Conservation (phyloP, 2,888 invertebrate genomes). For the Onthophagus sagittarius region DNA sequence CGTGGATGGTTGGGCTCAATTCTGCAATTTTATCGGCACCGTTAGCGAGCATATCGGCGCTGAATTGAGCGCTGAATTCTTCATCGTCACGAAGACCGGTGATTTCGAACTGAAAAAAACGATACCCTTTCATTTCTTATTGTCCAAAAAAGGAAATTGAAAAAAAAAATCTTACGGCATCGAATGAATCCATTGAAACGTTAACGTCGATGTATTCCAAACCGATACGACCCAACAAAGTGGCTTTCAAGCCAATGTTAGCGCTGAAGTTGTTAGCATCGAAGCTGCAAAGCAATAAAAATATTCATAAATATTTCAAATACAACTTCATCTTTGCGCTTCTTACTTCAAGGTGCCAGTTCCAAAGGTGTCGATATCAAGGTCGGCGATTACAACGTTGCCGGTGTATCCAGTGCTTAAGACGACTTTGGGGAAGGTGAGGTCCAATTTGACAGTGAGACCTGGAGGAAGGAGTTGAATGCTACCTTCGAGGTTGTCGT, state of each 20-base stretch:
- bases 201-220: slow-evolving; percentile 14
- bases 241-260: slow-evolving; percentile 3
- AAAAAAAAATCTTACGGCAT: background rate
- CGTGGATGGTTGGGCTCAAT: slow-evolving; percentile 2
- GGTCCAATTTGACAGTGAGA: slow-evolving; percentile 11
- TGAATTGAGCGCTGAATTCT: slow-evolving; percentile 10
- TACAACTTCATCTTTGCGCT: background rate
- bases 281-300: slow-evolving; percentile 7
- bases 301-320: background rate
- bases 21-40: slow-evolving; percentile 2
- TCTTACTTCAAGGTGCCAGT: slow-evolving; percentile 16
- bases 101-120: slow-evolving; percentile 14
- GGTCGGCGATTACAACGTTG: background rate
- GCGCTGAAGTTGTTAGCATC: slow-evolving; percentile 16
- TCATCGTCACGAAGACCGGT: slow-evolving; percentile 17
- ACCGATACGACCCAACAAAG: slow-evolving; percentile 4
- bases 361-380: slow-evolving; percentile 8
- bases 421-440: slow-evolving; percentile 9
- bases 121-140: no score
- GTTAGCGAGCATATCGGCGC: slow-evolving; percentile 4
- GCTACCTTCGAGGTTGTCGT: slow-evolving; percentile 1
- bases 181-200: background rate
- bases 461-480: slow-evolving; percentile 18
- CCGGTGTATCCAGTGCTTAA: slow-evolving; percentile 13
- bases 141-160: no score